Base-by-base conservation (phyloP, 2,888 invertebrate genomes). In the Chesias legatella region DNA sequence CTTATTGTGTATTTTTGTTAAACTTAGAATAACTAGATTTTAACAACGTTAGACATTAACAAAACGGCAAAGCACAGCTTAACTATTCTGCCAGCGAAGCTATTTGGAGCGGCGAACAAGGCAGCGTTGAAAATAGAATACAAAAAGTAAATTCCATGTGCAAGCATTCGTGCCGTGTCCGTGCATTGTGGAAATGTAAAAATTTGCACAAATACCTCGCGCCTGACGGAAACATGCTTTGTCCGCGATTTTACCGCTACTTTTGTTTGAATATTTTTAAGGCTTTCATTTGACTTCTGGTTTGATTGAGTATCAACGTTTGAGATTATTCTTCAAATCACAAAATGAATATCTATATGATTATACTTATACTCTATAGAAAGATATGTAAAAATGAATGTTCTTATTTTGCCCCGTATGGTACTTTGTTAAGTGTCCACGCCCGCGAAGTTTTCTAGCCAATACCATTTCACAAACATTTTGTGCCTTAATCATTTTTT, bases 141-240 rank as follows among this genome's bases (percentile, higher is more conserved):
- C 13, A 59, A 53, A 50, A 58, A 52, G 53, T 53, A 51, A 59
- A 57, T 58, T 61, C 63, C 67, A 73, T 67, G 71, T 74, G 65
- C 63, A 62, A 62, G 62, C 64, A 55, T 50, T 58, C 53, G 59
- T 58, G 58, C 60, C 42, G 37, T 43, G 51, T 38, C 43, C 36
- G 46, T 56, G 67, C 68, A 63, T 70, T 72, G 72, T 69, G 63
- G 58, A 61, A 73, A 70, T 69, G 72, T 69, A 67, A 73, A 75
- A 78, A 78, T 77, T 77, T 77, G 74, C 73, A 64, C 68, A 63
- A 74, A 70, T 64, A 64, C 60, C 60, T 47, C 37, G 61, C 60
- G 56, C 48, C 49, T 53, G 63, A 49, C 63, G 69, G 73, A 70
- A 71, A 63, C 59, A 57, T 59, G 65, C 56, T 58, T 58, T 56